Percentiles rank a stretch among this genome's conserved stretches.
phyloP scores from a whole-genome alignment of 2,797 vertebrate genomes.

The Uromys caudimaculatus region DNA sequence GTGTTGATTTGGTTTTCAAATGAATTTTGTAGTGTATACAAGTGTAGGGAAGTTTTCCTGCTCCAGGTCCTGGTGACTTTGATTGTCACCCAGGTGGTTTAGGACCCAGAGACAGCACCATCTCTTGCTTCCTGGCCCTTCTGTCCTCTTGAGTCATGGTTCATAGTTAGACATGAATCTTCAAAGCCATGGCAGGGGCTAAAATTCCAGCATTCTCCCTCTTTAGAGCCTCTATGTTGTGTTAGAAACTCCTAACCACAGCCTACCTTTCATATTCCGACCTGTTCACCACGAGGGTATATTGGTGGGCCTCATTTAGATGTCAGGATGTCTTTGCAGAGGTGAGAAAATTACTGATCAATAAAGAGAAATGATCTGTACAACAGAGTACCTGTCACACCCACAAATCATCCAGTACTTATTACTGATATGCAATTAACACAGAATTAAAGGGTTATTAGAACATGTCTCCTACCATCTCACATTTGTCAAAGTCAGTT shows the following conservation, averaged over 20 bases:
- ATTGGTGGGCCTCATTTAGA: background rate
- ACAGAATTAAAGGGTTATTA: constrained; percentile 6
- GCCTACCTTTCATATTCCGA: background rate
- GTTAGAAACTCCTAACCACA: background rate
- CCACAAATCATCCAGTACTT: background rate
- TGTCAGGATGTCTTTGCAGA: background rate
- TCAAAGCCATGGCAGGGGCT: background rate
- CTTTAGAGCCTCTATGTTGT: background rate
- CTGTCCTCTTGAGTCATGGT: background rate
- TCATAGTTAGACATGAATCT: background rate
- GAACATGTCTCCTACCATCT: background rate
- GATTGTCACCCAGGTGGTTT: background rate
- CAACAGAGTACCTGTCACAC: background rate
- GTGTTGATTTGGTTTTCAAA: background rate
- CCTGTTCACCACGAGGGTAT: background rate
- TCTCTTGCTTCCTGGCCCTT: background rate
- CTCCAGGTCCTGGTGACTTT: background rate
- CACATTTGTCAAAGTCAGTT: background rate
- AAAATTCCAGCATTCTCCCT: background rate
- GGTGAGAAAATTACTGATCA: background rate
- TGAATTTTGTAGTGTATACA: background rate
- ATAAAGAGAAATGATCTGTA: background rate
- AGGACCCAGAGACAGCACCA: background rate
- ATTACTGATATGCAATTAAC: background rate
- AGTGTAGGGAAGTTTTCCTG: no score